Percentiles rank a stretch among this genome's conserved stretches.
Evolutionary conservation across 2,113 vertebrate genomes (phyloP).

Genomic region (Bambusicola thoracicus): DNA sequence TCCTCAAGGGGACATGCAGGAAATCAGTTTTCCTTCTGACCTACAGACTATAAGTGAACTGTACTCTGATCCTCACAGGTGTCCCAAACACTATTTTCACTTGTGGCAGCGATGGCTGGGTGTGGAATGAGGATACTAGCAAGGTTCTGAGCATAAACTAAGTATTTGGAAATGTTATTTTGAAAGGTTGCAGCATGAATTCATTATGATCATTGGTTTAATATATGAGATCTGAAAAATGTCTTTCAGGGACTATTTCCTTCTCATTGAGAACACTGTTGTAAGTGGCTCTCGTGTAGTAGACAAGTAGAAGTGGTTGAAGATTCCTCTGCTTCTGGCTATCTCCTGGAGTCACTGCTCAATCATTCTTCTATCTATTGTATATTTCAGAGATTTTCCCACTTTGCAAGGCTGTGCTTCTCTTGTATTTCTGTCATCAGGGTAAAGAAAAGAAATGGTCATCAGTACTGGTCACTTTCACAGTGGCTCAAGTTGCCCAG

Average conservation of each 20-base stretch:
- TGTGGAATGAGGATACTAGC: not conserved
- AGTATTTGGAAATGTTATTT: not conserved
- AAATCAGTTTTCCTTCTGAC: conserved; percentile 13
- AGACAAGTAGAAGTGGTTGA: not conserved
- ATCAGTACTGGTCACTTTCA: not conserved
- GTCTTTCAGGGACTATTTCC: not conserved
- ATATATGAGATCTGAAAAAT: not conserved
- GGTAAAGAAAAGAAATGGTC: not conserved
- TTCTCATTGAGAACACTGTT: not conserved
- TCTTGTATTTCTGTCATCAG: not conserved
- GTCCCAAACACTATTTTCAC: not conserved
- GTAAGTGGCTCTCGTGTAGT: not conserved
- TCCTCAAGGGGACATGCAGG: not conserved
- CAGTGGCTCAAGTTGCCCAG: not conserved
- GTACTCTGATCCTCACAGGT: not conserved
- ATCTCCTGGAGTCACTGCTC: not conserved
- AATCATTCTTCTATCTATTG: not conserved
- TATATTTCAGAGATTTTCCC: not conserved
- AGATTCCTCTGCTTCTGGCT: not conserved
- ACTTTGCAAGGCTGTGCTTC: not conserved
- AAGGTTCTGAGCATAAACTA: not conserved
- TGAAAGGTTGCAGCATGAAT: not conserved
- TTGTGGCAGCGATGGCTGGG: not conserved
- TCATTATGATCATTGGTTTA: not conserved
- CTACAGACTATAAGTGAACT: not conserved